Evolutionary conservation across 92 coral and sea anemone species (phyloP), one percentile per base, ranked within the genome.

Genomic region (Actinernus sp.): DNA sequence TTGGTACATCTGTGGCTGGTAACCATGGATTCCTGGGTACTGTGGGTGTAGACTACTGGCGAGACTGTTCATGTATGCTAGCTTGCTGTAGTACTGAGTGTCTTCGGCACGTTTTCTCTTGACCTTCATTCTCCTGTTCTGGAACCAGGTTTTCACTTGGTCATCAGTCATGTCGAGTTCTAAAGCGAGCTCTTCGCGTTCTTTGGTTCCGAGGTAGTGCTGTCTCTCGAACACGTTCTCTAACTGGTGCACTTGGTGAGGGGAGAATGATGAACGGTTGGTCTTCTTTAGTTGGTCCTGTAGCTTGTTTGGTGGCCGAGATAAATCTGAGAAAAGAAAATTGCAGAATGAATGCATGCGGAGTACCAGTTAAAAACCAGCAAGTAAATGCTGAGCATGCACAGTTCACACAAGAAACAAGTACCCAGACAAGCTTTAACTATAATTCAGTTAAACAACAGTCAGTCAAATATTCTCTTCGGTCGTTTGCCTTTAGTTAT

Each of bases 81-180:
- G 20, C 37, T 76, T 76, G 26, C 49, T 54, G 38, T 43, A 39
- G 20, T 63, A 31, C 26, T 64, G 76, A 38, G 58, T 50, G 27
- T 64, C 67, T 13, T 76, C 83, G 0, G 76, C 67, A 10, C 58
- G 83, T 23, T 76, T 76, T n/a, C 68, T 55, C 54, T 76, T 76
- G 16, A 44, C 55, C 27, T 76, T 76, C 83, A 76, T 76, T n/a
- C 83, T 67, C 25, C 83, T 76, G 59, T 76, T 76, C 47, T 76
- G 83, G 83, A 76, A 76, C 83, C 83, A 76, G 29, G 63, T 65
- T 29, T 76, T 76, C 9, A 76, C 83, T 63, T 74, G 57, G 18
- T 22, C 59, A 3, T 76, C 83, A 1, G 76, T 64, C 76, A 76
- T 55, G 4, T 65, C 41, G 3, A 76, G 68, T 51, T 31, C 37